Conservation (phyloP, 2,888 invertebrate species). For the Lissocephala sabroskyi region DNA sequence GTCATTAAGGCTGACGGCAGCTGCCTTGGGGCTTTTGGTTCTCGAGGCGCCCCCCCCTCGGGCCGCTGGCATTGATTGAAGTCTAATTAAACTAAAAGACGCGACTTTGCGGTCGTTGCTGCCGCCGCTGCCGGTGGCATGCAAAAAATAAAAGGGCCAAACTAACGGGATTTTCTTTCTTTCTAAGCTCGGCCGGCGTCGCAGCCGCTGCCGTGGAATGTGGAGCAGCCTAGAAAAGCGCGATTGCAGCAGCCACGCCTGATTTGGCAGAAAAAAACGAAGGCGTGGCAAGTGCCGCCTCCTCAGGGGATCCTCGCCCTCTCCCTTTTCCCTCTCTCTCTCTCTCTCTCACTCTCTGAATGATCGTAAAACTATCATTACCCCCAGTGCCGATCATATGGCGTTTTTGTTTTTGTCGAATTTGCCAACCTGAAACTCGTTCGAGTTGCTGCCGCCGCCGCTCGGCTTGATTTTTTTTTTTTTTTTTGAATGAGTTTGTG, state of each 20-base stretch:
- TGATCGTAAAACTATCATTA: conserved; percentile 60
- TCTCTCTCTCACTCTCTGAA: no score
- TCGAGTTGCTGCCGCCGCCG: conserved; percentile 23
- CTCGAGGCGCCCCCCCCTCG: background rate
- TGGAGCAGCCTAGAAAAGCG: conserved; percentile 21
- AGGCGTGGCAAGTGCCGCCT: no score
- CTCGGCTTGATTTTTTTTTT: background rate
- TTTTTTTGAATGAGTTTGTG: conserved; percentile 51
- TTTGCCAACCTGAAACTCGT: conserved; percentile 51
- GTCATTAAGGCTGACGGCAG: conserved; percentile 39
- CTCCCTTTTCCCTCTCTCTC: no score
- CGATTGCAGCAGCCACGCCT: no score
- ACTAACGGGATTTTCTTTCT: conserved; percentile 28
- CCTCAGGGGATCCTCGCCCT: no score
- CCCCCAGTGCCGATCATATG: conserved; percentile 59
- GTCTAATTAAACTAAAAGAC: conserved; percentile 47
- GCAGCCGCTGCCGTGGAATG: conserved; percentile 13
- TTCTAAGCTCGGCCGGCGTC: background rate
- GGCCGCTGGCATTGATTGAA: conserved; percentile 56
- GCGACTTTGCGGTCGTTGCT: conserved; percentile 5
- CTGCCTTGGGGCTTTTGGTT: background rate
- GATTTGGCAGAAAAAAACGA: conserved; percentile 7
- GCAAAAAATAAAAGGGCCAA: conserved; percentile 23
- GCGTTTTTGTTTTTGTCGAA: conserved; percentile 48
- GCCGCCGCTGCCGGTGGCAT: background rate